Percentiles rank a stretch among this genome's conserved stretches.
These are phyloP conservation scores for Zenarchopterus dispar DNA, from an alignment of 2,797 vertebrate genomes.

Conservation along the genomic window DNA sequence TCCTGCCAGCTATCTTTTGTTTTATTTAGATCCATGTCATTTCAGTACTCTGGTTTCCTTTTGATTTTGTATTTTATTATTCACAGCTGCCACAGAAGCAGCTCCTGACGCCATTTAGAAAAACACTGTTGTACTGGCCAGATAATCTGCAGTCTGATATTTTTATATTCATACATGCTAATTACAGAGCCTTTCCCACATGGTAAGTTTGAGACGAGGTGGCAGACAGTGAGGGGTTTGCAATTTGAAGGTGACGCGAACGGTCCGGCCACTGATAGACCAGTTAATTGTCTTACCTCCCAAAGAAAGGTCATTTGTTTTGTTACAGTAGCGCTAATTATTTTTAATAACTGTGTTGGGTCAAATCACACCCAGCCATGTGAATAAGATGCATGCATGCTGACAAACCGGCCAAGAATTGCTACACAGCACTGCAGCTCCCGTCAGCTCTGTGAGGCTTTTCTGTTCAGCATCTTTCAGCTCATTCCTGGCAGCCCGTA, in stretches of 20 bases:
- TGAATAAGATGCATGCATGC: neutral
- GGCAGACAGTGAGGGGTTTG: conserved; percentile 31
- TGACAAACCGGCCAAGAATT: neutral
- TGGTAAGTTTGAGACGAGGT: conserved; percentile 39
- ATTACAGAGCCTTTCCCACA: conserved; percentile 55
- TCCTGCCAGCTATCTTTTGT: conserved; percentile 25
- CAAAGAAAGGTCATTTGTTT: neutral
- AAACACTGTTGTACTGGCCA: conserved; percentile 15
- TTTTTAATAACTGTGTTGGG: neutral
- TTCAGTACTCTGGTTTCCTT: conserved; percentile 9
- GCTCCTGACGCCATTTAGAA: neutral
- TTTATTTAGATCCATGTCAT: neutral
- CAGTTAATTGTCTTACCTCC: conserved; percentile 19
- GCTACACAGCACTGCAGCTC: neutral
- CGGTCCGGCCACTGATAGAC: conserved; percentile 2
- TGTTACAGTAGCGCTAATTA: no score
- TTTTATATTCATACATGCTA: conserved; percentile 14
- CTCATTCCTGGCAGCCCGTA: neutral
- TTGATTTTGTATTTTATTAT: conserved; percentile 11
- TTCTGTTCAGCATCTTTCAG: neutral
- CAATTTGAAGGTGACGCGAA: conserved; percentile 20
- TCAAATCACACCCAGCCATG: conserved; percentile 6
- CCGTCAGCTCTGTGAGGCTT: neutral
- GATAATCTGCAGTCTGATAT: conserved; percentile 34
- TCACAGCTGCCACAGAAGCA: conserved; percentile 11